Evolutionary conservation across 2,113 vertebrate species (phyloP).

Genomic region (Nothocercus nigrocapillus): DNA sequence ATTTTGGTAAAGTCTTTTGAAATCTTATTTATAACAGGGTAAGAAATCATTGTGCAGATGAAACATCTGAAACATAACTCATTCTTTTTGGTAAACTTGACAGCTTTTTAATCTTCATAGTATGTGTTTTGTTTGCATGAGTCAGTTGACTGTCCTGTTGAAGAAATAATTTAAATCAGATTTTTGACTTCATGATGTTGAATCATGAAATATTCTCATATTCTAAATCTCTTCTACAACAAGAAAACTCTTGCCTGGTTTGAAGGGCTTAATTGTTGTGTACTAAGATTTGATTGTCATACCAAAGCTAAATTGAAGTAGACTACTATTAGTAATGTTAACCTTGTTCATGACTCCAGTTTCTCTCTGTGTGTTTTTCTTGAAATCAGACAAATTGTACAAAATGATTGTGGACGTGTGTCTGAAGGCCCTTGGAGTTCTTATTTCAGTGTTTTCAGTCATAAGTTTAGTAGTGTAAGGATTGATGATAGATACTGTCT

Average conservation of each 20-base stretch:
- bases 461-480: neutral
- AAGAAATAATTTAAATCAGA: neutral
- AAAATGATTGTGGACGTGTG: neutral
- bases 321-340: neutral
- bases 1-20: neutral
- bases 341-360: neutral
- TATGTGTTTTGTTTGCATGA: accelerated
- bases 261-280: neutral
- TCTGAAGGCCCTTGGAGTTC: neutral
- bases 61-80: neutral
- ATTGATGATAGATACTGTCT: too few relatives aligned
- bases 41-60: neutral
- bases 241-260: accelerated
- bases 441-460: neutral
- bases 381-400: neutral
- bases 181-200: neutral
- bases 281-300: accelerated
- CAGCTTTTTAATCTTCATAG: accelerated
- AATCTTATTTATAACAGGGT: neutral
- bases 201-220: neutral
- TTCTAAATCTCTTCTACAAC: neutral
- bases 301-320: neutral
- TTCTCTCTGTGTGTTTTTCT: neutral
- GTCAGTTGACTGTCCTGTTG: neutral
- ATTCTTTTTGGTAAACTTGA: neutral